Percentiles rank a stretch among this genome's conserved stretches.
Conservation (phyloP, 2,797 vertebrate genomes). For the Coracias cyanogaster region DNA sequence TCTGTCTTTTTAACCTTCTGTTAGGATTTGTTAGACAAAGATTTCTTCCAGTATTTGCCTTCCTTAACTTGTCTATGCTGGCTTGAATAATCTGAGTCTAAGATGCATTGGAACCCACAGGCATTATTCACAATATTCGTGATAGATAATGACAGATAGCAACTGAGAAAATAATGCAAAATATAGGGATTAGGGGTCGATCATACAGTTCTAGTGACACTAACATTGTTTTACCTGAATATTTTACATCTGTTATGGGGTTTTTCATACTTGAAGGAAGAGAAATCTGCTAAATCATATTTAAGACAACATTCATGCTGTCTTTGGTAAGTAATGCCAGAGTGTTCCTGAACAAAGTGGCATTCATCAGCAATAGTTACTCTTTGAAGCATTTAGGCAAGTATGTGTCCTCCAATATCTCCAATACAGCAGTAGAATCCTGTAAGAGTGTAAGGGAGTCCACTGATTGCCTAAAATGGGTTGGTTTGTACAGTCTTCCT, state of each 20-base stretch:
- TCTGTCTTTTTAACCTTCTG: neutral
- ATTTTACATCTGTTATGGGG: accelerated
- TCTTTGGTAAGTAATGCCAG: neutral
- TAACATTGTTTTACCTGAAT: neutral
- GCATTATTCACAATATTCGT: neutral
- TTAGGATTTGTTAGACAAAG: neutral
- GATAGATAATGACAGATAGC: neutral
- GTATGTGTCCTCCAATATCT: neutral
- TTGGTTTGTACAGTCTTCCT: accelerated
- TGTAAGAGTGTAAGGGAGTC: neutral
- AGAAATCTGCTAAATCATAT: neutral
- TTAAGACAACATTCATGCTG: neutral
- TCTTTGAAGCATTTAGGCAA: neutral
- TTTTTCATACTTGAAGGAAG: neutral
- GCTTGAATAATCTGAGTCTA: neutral
- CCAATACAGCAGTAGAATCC: neutral
- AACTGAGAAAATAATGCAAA: neutral
- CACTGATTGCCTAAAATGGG: neutral
- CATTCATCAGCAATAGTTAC: neutral
- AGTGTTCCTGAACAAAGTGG: neutral
- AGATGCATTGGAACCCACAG: neutral
- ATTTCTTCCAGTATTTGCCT: neutral
- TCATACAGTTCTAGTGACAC: neutral
- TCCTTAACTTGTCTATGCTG: neutral
- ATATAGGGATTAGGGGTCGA: neutral